phyloP scores from a whole-genome alignment of 2,888 invertebrate genomes.

The Eremobia ochroleuca region DNA sequence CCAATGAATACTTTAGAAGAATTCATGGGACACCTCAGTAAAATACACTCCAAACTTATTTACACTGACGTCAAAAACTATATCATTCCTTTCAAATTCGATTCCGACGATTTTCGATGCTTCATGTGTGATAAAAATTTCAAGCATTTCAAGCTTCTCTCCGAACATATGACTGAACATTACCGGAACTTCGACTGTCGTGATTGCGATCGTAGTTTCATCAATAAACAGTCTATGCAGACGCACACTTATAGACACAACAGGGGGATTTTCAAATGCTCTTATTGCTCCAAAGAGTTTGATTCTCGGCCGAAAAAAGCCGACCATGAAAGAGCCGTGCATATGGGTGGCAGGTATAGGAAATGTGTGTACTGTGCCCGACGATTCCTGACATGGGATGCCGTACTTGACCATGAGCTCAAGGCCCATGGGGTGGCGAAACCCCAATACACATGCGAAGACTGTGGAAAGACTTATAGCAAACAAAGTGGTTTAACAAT shows the following conservation, averaged over 20 bases:
- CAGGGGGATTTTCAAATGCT: conserved; percentile 74
- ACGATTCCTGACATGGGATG: conserved; percentile 7
- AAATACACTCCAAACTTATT: conserved; percentile 70
- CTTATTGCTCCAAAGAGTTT: conserved; percentile 26
- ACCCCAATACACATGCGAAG: background rate
- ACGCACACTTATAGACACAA: conserved; percentile 72
- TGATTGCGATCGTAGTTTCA: conserved; percentile 76
- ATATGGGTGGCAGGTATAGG: background rate
- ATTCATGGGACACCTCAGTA: conserved; percentile 73
- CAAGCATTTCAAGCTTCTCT: conserved; percentile 11
- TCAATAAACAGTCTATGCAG: conserved; percentile 68
- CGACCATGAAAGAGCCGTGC: conserved; percentile 10
- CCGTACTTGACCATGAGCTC: conserved; percentile 1
- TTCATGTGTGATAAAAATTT: conserved; percentile 25
- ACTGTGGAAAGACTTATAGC: conserved; percentile 1
- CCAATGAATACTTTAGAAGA: conserved; percentile 71
- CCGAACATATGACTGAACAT: conserved; percentile 54
- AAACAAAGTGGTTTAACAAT: background rate
- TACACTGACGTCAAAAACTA: conserved; percentile 77
- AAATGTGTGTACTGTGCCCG: conserved; percentile 20
- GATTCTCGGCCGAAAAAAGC: background rate
- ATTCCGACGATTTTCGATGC: conserved; percentile 8
- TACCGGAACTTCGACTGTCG: conserved; percentile 77
- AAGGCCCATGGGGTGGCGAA: background rate
- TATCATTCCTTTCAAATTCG: conserved; percentile 77